phyloP scores from a whole-genome alignment of 2,888 invertebrate species.

The Sinelater perroti region DNA sequence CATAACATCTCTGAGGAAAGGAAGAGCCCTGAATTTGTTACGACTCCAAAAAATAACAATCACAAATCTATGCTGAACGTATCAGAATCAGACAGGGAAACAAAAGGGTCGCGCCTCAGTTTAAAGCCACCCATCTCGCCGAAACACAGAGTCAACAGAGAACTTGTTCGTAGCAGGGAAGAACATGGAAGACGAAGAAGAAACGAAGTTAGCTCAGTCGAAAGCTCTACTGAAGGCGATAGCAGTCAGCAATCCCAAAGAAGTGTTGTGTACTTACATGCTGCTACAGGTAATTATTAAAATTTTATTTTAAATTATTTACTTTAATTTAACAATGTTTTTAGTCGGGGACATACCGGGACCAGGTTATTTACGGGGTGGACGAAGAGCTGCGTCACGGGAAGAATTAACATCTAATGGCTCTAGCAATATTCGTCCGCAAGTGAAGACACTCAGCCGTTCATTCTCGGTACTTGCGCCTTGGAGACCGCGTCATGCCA shows the following conservation, averaged over 20 bases:
- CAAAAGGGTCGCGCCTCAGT: conserved; percentile 51
- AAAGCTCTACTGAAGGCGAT: conserved; percentile 78
- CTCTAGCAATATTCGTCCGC: conserved; percentile 68
- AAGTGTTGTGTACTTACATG: conserved; percentile 85
- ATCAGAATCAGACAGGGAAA: conserved; percentile 50
- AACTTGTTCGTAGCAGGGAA: conserved; percentile 59
- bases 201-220: conserved; percentile 66
- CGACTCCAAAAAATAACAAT: conserved; percentile 51
- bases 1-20: conserved; percentile 67
- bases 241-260: conserved; percentile 83
- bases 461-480: conserved; percentile 86
- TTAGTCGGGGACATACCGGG: conserved; percentile 85
- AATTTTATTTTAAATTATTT: conserved; percentile 3
- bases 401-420: conserved; percentile 77
- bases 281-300: conserved; percentile 73
- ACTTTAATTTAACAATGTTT: background rate
- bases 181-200: conserved; percentile 58
- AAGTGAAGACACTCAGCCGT: conserved; percentile 77
- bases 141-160: conserved; percentile 48
- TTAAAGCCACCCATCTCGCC: conserved; percentile 59
- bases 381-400: conserved; percentile 72
- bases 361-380: conserved; percentile 65
- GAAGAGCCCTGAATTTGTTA: conserved; percentile 22
- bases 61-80: conserved; percentile 58
- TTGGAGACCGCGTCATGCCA: conserved; percentile 80